phyloP scores from a whole-genome alignment of 2,113 vertebrate genomes.

The Carassius carassius region DNA sequence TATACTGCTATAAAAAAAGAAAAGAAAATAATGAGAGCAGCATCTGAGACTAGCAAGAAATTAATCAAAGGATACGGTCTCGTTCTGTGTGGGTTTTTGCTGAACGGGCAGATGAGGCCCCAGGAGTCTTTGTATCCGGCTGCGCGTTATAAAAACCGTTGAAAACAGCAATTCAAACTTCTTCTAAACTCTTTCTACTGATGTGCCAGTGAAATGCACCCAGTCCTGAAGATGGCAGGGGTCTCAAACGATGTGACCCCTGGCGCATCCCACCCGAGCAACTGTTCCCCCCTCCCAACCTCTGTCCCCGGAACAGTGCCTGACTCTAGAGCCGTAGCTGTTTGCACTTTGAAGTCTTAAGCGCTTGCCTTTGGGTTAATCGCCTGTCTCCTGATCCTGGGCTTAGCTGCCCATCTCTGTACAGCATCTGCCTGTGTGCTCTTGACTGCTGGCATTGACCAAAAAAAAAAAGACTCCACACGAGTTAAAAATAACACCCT shows the following conservation, averaged over 20 bases:
- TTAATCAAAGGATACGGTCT: slow-evolving; percentile 36
- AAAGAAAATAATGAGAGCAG: slow-evolving; percentile 33
- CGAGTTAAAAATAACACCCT: slow-evolving; percentile 52
- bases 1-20: slow-evolving; percentile 2
- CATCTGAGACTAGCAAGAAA: slow-evolving; percentile 28
- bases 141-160: slow-evolving; percentile 1
- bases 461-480: slow-evolving; percentile 32
- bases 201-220: neutral
- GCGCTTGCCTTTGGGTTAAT: slow-evolving; percentile 75
- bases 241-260: slow-evolving; percentile 39
- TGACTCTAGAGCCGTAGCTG: slow-evolving; percentile 43
- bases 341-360: slow-evolving; percentile 78
- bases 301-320: slow-evolving; percentile 36
- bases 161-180: slow-evolving; percentile 26
- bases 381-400: slow-evolving; percentile 71
- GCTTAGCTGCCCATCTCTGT: slow-evolving; percentile 66
- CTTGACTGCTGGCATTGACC: slow-evolving; percentile 50
- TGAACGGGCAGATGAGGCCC: slow-evolving; percentile 48
- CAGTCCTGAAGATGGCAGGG: slow-evolving; percentile 10
- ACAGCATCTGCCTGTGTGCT: slow-evolving; percentile 50
- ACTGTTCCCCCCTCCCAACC: slow-evolving; percentile 46
- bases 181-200: slow-evolving; percentile 8
- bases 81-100: slow-evolving; percentile 45
- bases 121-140: slow-evolving; percentile 40
- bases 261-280: slow-evolving; percentile 24